Conservation (phyloP, 1,140 invertebrate species). For the Trichoplusia ni region DNA sequence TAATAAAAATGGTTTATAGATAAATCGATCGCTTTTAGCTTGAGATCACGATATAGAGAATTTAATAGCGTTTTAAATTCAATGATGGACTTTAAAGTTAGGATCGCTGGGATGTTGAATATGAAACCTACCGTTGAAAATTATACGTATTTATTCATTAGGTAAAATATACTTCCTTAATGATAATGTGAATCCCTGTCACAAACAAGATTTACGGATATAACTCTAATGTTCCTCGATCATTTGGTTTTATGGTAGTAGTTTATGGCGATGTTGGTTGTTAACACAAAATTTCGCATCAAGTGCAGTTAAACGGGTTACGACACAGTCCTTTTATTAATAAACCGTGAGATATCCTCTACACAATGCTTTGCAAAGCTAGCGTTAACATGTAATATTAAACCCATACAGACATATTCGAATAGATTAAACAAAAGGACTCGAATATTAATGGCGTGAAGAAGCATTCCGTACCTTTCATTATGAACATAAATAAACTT, state of each 20-base stretch:
- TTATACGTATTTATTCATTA: too few species aligned
- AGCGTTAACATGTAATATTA: too few species aligned
- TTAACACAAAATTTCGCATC: not conserved
- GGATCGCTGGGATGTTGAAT: too few species aligned
- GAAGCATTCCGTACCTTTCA: too few species aligned
- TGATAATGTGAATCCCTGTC: conserved; percentile 8
- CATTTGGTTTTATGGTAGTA: conserved; percentile 27
- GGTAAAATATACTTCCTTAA: not conserved
- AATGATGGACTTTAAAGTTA: too few species aligned
- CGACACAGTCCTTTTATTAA: too few species aligned
- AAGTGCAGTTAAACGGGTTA: not conserved
- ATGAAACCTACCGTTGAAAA: too few species aligned
- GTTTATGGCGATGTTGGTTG: conserved; percentile 26
- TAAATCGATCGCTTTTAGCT: conserved; percentile 14
- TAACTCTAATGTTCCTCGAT: conserved; percentile 5
- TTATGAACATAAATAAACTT: too few species aligned
- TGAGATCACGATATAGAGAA: not conserved
- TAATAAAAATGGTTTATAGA: conserved; percentile 7
- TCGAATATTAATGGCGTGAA: too few species aligned
- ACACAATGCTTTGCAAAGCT: not conserved
- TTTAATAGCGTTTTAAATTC: not conserved
- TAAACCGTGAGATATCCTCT: too few species aligned
- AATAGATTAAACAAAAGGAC: too few species aligned
- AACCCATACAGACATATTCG: too few species aligned
- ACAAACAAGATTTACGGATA: conserved; percentile 20